Conservation (phyloP, 1,140 invertebrate genomes). For the Zaprionus davidi region DNA sequence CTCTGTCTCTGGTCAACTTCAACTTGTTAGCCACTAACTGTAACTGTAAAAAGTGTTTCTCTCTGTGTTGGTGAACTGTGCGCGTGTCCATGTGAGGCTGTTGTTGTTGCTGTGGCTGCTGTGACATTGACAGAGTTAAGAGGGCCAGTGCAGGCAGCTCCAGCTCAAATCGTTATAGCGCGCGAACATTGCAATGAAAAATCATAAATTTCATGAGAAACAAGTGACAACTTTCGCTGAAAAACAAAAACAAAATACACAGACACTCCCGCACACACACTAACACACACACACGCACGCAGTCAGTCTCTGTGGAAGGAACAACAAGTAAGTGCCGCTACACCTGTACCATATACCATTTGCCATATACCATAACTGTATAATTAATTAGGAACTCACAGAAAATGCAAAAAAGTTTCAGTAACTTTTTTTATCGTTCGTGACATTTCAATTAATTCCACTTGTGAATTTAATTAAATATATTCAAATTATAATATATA, state of each 20-base stretch:
- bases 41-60: conserved; percentile 66
- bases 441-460: conserved; percentile 9
- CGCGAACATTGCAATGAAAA: not conserved
- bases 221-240: conserved; percentile 42
- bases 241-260: conserved; percentile 9
- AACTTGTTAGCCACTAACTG: conserved; percentile 76
- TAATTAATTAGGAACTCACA: conserved; percentile 4
- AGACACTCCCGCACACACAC: not conserved
- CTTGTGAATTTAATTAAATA: not conserved
- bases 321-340: conserved; percentile 65
- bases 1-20: conserved; percentile 46
- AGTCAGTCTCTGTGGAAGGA: conserved; percentile 7
- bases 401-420: not conserved
- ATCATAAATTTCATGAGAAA: conserved; percentile 34
- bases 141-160: not conserved
- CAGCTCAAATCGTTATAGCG: conserved; percentile 16
- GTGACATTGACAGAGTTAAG: conserved; percentile 46
- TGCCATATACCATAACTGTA: not conserved
- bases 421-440: not conserved
- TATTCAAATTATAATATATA: not conserved
- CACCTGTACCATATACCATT: not conserved
- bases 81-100: conserved; percentile 54
- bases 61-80: conserved; percentile 71
- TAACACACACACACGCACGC: not conserved
- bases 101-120: conserved; percentile 16